Conservation (phyloP, 1,140 invertebrate genomes). For the Drosophila arizonae region DNA sequence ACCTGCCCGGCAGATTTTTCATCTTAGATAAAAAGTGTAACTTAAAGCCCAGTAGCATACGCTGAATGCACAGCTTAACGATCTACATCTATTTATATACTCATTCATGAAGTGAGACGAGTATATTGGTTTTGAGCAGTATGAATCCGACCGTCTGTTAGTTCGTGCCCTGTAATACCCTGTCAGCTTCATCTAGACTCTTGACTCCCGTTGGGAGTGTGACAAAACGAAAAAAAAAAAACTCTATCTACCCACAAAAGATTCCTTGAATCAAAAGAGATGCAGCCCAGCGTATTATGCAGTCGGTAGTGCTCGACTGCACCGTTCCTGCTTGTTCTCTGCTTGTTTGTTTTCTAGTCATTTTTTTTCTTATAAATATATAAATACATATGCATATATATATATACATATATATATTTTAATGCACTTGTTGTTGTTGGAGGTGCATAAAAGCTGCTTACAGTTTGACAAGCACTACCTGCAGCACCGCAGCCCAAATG, state of each 20-base stretch:
- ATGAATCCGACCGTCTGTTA: too few species aligned
- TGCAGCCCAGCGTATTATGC: too few species aligned
- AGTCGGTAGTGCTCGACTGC: too few species aligned
- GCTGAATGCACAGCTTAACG: slow-evolving; percentile 64
- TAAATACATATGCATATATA: too few species aligned
- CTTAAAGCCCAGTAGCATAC: slow-evolving; percentile 51
- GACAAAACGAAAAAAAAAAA: too few species aligned
- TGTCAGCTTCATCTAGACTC: too few species aligned
- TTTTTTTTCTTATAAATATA: slow-evolving; percentile 3
- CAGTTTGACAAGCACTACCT: slow-evolving; percentile 58
- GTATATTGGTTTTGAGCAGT: too few species aligned
- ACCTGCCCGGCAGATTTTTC: slow-evolving; percentile 55
- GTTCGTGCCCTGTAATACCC: too few species aligned
- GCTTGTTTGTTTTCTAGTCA: slow-evolving; percentile 2
- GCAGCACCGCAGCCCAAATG: slow-evolving; percentile 37
- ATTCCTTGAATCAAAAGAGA: too few species aligned
- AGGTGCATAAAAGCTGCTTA: slow-evolving; percentile 68
- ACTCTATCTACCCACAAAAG: too few species aligned
- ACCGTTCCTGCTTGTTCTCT: slow-evolving; percentile 25
- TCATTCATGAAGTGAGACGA: too few species aligned
- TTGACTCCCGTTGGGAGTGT: too few species aligned
- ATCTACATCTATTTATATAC: not conserved
- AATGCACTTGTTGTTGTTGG: slow-evolving; percentile 25
- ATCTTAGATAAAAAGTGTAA: slow-evolving; percentile 67
- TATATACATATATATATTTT: slow-evolving; percentile 2